phyloP scores from a whole-genome alignment of 2,797 vertebrate species.

The Dermochelys coriacea region DNA sequence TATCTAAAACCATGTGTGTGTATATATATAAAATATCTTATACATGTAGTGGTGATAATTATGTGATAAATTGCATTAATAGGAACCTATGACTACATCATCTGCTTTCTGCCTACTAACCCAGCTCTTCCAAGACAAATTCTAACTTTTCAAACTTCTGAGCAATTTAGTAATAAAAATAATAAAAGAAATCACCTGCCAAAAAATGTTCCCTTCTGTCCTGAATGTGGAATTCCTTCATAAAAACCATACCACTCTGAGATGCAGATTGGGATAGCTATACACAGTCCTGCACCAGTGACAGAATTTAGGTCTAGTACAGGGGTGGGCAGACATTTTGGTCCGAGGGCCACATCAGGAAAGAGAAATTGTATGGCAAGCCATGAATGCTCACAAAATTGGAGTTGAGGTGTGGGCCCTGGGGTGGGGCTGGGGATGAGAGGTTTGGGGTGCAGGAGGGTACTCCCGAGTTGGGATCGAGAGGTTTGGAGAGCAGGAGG shows the following conservation, averaged over 20 bases:
- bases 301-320: neutral
- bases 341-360: too few relatives aligned
- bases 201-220: neutral
- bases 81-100: neutral
- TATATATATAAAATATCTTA: neutral
- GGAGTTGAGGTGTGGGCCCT: too few relatives aligned
- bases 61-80: neutral
- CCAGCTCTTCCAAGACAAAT: neutral
- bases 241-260: neutral
- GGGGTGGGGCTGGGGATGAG: too few relatives aligned
- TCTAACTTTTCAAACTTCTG: neutral
- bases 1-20: neutral
- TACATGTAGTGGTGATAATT: neutral
- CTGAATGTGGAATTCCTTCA: neutral
- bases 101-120: neutral
- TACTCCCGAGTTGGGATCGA: too few relatives aligned
- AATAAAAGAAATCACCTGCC: neutral
- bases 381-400: too few relatives aligned
- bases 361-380: too few relatives aligned
- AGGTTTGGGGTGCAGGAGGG: too few relatives aligned
- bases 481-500: too few relatives aligned
- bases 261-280: neutral
- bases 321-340: too few relatives aligned
- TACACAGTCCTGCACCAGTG: neutral
- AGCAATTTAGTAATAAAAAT: conserved; percentile 16